Evolutionary conservation across 2,888 invertebrate genomes (phyloP).

Genomic region (Philonicus albiceps): DNA sequence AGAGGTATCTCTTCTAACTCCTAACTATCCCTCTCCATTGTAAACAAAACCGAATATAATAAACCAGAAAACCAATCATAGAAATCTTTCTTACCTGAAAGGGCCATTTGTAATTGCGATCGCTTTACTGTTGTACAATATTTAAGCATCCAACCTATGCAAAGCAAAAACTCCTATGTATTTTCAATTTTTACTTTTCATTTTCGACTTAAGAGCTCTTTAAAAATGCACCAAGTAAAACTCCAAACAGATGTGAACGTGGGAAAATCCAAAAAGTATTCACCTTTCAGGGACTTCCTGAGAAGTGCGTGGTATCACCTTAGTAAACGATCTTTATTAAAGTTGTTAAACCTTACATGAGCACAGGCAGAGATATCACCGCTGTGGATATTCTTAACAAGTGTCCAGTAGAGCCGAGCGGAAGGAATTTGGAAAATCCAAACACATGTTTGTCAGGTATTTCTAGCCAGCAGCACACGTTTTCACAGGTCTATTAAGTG

Average conservation of each 20-base stretch:
- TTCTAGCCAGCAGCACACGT: neutral
- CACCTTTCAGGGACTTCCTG: conserved; percentile 25
- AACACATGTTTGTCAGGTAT: neutral
- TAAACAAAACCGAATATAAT: neutral
- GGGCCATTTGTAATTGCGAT: neutral
- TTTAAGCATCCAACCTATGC: neutral
- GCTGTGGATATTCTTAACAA: neutral
- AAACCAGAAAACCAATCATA: neutral
- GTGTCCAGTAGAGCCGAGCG: neutral
- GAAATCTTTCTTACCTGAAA: neutral
- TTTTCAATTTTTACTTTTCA: neutral
- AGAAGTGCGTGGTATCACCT: neutral
- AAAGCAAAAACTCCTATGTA: neutral
- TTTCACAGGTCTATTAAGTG: neutral
- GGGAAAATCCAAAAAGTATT: conserved; percentile 16
- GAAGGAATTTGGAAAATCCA: neutral
- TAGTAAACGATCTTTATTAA: conserved; percentile 27
- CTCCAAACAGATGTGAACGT: conserved; percentile 3
- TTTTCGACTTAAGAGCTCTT: neutral
- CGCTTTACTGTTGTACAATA: neutral
- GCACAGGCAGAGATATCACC: neutral
- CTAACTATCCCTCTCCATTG: neutral
- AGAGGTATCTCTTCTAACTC: neutral
- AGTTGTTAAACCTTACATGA: neutral
- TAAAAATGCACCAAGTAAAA: neutral